phyloP scores from a whole-genome alignment of 2,113 vertebrate genomes.

The Catharus bicknelli region DNA sequence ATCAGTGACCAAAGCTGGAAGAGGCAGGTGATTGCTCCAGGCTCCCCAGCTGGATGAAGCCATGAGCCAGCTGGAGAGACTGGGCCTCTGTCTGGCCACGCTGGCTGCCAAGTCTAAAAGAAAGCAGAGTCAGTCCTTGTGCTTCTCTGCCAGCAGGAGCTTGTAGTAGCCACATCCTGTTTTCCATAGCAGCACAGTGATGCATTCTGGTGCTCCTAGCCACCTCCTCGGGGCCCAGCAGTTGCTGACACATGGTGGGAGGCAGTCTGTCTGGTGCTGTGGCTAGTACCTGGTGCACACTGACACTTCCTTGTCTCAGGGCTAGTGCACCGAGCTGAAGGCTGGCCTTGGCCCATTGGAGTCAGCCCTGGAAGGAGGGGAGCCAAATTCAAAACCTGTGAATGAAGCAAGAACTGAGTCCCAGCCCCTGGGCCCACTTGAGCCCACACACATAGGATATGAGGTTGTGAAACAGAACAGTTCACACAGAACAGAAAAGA shows the following conservation, averaged over 20 bases:
- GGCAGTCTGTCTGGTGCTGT: background rate
- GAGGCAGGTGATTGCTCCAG: accelerated
- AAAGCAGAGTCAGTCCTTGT: accelerated
- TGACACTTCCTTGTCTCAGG: background rate
- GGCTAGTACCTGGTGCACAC: background rate
- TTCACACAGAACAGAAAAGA: no score
- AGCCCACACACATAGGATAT: accelerated
- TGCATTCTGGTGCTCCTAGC: background rate
- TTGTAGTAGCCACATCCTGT: background rate
- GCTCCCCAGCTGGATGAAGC: background rate
- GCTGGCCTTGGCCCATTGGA: background rate
- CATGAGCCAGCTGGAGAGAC: background rate
- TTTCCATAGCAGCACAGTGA: background rate
- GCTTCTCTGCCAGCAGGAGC: background rate
- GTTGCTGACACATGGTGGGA: background rate
- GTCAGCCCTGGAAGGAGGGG: background rate
- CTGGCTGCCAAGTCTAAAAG: background rate
- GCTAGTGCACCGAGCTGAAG: background rate
- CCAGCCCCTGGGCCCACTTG: accelerated
- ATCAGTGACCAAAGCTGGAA: background rate
- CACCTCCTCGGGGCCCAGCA: background rate
- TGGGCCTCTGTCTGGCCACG: accelerated
- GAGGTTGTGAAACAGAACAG: background rate
- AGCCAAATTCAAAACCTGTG: background rate
- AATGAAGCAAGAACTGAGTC: background rate